Base-by-base conservation (phyloP, 2,113 vertebrate genomes). In the Sigmodon hispidus region DNA sequence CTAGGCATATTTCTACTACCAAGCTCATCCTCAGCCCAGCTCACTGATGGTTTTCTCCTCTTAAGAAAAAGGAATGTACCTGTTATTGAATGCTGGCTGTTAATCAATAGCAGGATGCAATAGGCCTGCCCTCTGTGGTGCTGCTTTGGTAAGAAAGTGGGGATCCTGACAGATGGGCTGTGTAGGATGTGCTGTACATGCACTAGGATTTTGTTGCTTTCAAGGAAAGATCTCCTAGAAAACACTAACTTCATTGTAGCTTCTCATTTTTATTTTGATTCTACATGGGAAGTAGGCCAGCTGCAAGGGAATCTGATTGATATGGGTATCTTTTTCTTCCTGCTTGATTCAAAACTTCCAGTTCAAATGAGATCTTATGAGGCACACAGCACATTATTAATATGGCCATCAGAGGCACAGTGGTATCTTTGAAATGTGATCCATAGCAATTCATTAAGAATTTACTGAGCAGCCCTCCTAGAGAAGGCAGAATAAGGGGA, bases 401-500 rank as follows among this genome's bases (percentile, higher is more conserved):
- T 90, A 93, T 26, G 67, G 55, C 65, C 90, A 84, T 77, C 88
- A 73, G 69, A 76, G 72, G 72, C 73, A 72, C 7, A 93, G 50
- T 86, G 43, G 59, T 43, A n/a, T 43, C 72, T 79, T 26, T 79
- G 90, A 97, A 97, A 93, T 79, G 21, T 55, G 69, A 96, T 95
- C 93, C 91, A 92, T 63, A 96, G 67, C n/a, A 94, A 87, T 96
- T 96, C 90, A 91, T 93, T 91, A 96, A 73, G 84, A 81, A 89
- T 79, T n/a, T 90, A 83, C 76, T 2, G 52, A 92, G 76, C 59
- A 63, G 80, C 80, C 85, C 19, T 29, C 57, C 84, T 31, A 45
- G 72, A 91, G 73, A 81, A 59, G 90, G 43, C 70, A 59, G 88
- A 43, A 88, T 21, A 8, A 59, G n/a, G 7, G 12, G 57, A 77